Base-by-base conservation (phyloP, 2,113 vertebrate species). In the Steatornis caripensis region DNA sequence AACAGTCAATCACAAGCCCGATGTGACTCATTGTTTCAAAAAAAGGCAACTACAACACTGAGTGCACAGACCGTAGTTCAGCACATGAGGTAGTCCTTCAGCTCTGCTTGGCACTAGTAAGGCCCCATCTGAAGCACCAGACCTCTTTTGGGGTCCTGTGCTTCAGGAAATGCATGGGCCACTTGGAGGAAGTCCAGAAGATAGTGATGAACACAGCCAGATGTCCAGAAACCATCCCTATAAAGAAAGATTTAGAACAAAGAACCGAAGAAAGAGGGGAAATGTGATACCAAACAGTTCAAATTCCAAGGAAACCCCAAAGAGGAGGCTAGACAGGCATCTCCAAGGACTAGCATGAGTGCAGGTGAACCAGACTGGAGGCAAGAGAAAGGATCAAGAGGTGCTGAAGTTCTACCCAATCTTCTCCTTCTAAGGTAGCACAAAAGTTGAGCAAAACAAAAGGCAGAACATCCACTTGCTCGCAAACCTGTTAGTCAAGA, bases 141-240 rank as follows among this genome's bases (percentile, higher is more conserved):
- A 43, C 4, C 7, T 55, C 0, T 1, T 27, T 1, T 45, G 32
- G 22, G 22, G 22, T 3, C 4, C 37, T 87, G 34, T 41, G 48
- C 18, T 36, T 81, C 55, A 58, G 45, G 6, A 81, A 77, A 71
- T 29, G 6, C 15, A 22, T 19, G 9, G 15, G 14, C 29, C n/a
- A n/a, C 43, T 46, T 54, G 6, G 20, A 82, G 37, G 75, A 78
- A 68, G 21, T 8, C 45, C 53, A 36, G 55, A 48, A 62, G 14
- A 34, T 24, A 46, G 3, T 11, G 5, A 30, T 54, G 23, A 71
- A 12, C 17, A 17, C 45, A 32, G 22, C 7, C 65, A 39, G 27
- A 84, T 30, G 21, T 54, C 17, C 51, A 68, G 51, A 64, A 82
- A 71, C 14, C 3, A 18, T 16, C 5, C 10, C 18, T 43, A 34